These are phyloP conservation scores for Apodemia zela DNA, from an alignment of 2,888 invertebrate genomes.

Conservation along the genomic window DNA sequence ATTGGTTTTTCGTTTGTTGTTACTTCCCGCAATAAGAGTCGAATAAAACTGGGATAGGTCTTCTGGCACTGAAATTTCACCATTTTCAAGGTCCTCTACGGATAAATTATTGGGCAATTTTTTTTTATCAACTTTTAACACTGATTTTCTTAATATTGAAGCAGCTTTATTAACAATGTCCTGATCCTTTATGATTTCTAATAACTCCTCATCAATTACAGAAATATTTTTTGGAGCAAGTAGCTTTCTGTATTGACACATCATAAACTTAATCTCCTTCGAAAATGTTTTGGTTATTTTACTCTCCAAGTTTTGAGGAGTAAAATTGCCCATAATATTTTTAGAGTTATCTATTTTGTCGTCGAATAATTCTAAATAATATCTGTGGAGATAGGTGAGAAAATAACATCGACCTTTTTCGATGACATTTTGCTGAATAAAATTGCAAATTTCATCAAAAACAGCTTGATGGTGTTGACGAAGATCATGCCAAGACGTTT, in stretches of 20 bases:
- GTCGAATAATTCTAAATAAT: too few species aligned
- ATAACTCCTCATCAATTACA: neutral
- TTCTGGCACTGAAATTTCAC: neutral
- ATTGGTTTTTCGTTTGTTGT: neutral
- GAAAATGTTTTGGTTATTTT: too few species aligned
- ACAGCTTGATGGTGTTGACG: constrained; percentile 2
- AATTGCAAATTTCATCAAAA: neutral
- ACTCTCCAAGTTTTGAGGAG: too few species aligned
- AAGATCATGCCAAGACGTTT: constrained; percentile 1
- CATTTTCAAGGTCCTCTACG: neutral
- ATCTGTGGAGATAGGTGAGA: too few species aligned
- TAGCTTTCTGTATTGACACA: neutral
- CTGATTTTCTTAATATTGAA: neutral
- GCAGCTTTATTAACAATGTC: neutral
- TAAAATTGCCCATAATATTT: too few species aligned
- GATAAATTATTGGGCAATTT: neutral
- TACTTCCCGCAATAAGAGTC: neutral
- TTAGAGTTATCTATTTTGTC: neutral
- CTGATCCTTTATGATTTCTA: neutral
- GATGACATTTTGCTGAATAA: too few species aligned
- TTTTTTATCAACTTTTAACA: neutral
- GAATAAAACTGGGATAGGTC: neutral
- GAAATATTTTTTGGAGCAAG: neutral
- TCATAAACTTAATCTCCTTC: too few species aligned
- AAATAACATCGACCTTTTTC: too few species aligned